Base-by-base conservation (phyloP, 2,797 vertebrate species). In the Apogon hyalosoma region DNA sequence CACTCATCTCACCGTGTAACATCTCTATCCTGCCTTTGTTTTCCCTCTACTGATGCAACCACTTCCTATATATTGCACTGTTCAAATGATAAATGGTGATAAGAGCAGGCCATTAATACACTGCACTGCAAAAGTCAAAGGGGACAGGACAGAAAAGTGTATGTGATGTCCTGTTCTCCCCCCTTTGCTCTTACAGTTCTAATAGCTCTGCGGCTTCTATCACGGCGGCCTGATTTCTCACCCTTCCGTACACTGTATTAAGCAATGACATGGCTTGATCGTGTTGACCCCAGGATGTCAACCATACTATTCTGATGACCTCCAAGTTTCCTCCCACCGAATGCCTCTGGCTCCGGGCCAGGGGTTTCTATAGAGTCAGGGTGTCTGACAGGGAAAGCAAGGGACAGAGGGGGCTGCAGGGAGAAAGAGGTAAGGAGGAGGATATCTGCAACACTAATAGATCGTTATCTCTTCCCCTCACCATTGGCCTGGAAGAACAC, bases 391-490 rank as follows among this genome's bases (percentile, higher is more conserved):
- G 85, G 66, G 71, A 71, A 77, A 73, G 83, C 40, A 11, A 79
- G 88, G 73, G 88, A 77, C 79, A 80, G 75, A 73, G 83, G 66
- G 75, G 71, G 75, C 52, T 63, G 75, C 65, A 73, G 86, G 79
- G 82, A 75, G 84, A 79, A 66, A 61, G 77, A 79, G 87, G 85
- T 80, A 89, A 84, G 83, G 75, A 88, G 86, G 77, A 90, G 88
- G 87, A 91, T 90, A 93, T 93, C 91, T 94, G 90, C 90, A 94
- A 92, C 92, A 93, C 91, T 92, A 93, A 94, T 93, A 93, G 93
- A 94, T 94, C 71, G 87, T 92, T 93, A 94, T 95, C 94, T 88
- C 73, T 62, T 66, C 81, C 85, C 87, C 90, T 89, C 84, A 88
- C 90, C 90, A 90, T 88, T 88, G 87, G 91, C 86, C 92, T 91